Conservation (phyloP, 2,888 invertebrate species). For the Himalopsyche kuldschensis region DNA sequence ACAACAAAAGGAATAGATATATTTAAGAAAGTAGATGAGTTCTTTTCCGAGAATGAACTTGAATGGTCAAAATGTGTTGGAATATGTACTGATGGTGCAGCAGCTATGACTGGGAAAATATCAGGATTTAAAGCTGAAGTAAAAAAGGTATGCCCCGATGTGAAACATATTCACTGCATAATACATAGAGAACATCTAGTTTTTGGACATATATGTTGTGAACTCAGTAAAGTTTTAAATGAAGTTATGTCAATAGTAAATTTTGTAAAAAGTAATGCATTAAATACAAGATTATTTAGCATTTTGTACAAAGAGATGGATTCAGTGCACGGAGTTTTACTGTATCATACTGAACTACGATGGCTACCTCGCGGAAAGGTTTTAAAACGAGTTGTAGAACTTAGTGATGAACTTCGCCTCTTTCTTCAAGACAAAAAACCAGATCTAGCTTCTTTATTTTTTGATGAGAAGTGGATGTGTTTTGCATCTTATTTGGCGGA, state of each 20-base stretch:
- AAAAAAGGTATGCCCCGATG: neutral
- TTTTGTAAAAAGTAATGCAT: neutral
- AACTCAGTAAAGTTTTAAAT: slow-evolving; percentile 4
- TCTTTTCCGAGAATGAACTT: slow-evolving; percentile 7
- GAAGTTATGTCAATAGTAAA: neutral
- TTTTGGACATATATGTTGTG: slow-evolving; percentile 3
- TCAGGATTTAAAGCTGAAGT: neutral
- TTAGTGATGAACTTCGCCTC: too few species aligned
- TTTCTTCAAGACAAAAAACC: too few species aligned
- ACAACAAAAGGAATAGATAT: neutral
- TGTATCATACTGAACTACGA: too few species aligned
- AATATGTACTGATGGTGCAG: slow-evolving; percentile 4
- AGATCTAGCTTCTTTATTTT: too few species aligned
- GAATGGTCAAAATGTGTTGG: slow-evolving; percentile 13
- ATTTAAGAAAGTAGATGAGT: neutral
- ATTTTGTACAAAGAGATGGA: too few species aligned
- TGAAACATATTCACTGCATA: slow-evolving; percentile 12
- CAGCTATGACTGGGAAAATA: slow-evolving; percentile 2
- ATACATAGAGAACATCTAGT: slow-evolving; percentile 15
- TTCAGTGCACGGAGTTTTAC: too few species aligned
- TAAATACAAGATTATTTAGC: too few species aligned
- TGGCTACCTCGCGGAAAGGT: too few species aligned
- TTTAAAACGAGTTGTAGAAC: too few species aligned
- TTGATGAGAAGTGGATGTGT: too few species aligned
- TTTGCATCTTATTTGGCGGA: too few species aligned